Conservation (phyloP, 2,888 invertebrate genomes). For the Synergus umbraculus region DNA sequence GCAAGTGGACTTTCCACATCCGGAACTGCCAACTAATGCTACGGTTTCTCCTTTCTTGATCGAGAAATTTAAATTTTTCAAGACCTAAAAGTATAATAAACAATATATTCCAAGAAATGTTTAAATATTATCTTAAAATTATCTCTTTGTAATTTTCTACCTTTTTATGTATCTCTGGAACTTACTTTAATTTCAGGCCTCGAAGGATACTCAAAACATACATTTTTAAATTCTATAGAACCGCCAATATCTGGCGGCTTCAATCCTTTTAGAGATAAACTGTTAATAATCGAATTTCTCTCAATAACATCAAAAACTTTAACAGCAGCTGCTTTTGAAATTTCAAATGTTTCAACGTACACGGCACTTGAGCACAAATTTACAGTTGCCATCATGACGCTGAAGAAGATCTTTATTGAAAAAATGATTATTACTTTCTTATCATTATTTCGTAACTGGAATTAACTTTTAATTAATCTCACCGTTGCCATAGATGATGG, state of each 20-base stretch:
- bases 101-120: not conserved
- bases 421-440: constrained; percentile 40
- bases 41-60: constrained; percentile 87
- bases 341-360: constrained; percentile 88
- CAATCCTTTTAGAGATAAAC: constrained; percentile 80
- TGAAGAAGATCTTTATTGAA: constrained; percentile 85
- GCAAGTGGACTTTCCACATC: constrained; percentile 89
- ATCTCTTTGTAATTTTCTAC: constrained; percentile 50
- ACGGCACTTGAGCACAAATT: constrained; percentile 91
- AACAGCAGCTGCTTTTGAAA: constrained; percentile 88
- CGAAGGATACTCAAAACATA: constrained; percentile 90
- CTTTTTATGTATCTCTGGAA: constrained; percentile 52
- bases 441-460: too few species aligned
- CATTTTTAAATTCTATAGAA: constrained; percentile 84
- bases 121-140: not conserved
- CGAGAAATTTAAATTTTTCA: constrained; percentile 83
- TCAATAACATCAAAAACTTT: constrained; percentile 89
- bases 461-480: constrained; percentile 67
- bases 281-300: constrained; percentile 86
- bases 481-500: constrained; percentile 85
- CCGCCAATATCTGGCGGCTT: constrained; percentile 81
- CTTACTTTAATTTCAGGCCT: constrained; percentile 86
- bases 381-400: constrained; percentile 85
- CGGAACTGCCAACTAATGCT: constrained; percentile 86
- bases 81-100: constrained; percentile 75